Percentiles rank a stretch among this genome's conserved stretches.
These are phyloP conservation scores for Diploptera punctata DNA, from an alignment of 2,888 invertebrate genomes.

Conservation along the genomic window DNA sequence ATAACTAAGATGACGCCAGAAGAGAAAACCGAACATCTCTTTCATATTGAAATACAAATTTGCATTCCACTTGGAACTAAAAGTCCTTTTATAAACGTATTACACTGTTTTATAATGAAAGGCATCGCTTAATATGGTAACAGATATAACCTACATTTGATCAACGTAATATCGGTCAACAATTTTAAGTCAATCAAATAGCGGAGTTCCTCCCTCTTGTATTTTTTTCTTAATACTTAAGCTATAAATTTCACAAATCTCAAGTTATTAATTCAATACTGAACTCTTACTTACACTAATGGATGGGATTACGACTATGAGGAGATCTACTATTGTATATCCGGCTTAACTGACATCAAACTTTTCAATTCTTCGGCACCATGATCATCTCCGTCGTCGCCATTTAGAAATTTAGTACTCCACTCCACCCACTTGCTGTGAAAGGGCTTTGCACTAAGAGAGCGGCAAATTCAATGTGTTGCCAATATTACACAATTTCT, in stretches of 20 bases:
- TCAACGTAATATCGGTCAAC: background rate
- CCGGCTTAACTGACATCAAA: slow-evolving; percentile 26
- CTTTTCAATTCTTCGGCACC: slow-evolving; percentile 24
- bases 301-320: slow-evolving; percentile 16
- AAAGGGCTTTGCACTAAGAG: slow-evolving; percentile 21
- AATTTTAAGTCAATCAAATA: background rate
- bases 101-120: too few species aligned
- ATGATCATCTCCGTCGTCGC: slow-evolving; percentile 30
- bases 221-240: background rate
- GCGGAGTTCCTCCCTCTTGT: background rate
- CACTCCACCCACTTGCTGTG: slow-evolving; percentile 41
- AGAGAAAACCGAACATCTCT: background rate
- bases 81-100: too few species aligned
- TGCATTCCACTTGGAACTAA: too few species aligned
- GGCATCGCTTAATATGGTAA: too few species aligned
- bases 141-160: background rate
- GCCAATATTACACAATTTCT: too few species aligned
- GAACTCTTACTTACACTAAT: background rate
- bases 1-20: background rate
- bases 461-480: slow-evolving; percentile 24
- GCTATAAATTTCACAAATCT: background rate
- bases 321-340: slow-evolving; percentile 18
- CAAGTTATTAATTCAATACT: background rate
- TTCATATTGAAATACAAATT: too few species aligned
- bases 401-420: slow-evolving; percentile 35